Evolutionary conservation across 2,888 invertebrate genomes (phyloP).

Genomic region (Choristoneura rosaceana): DNA sequence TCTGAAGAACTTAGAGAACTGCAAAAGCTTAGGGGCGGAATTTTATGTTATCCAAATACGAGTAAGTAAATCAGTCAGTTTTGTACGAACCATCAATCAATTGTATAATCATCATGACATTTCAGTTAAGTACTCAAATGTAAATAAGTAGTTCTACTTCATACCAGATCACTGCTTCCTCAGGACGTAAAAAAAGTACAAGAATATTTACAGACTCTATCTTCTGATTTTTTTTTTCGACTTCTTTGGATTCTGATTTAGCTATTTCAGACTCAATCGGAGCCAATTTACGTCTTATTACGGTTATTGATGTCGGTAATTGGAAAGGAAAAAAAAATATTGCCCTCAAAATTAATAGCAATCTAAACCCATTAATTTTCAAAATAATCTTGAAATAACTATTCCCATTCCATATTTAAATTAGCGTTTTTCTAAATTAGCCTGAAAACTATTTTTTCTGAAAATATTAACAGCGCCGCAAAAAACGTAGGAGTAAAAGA

Average conservation of each 20-base stretch:
- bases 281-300: too few relatives aligned
- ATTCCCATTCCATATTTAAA: not conserved
- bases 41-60: constrained; percentile 1
- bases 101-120: too few relatives aligned
- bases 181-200: too few relatives aligned
- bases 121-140: not conserved
- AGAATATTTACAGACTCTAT: too few relatives aligned
- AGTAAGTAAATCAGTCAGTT: constrained; percentile 5
- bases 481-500: constrained; percentile 13
- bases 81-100: not conserved
- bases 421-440: not conserved
- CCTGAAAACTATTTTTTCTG: not conserved
- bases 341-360: not conserved
- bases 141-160: not conserved
- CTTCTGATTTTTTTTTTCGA: too few relatives aligned
- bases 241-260: too few relatives aligned
- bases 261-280: too few relatives aligned
- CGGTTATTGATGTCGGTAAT: too few relatives aligned
- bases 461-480: constrained; percentile 10
- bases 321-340: not conserved
- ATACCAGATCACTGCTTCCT: too few relatives aligned
- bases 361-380: not conserved
- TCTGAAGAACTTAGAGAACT: not conserved
- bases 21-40: not conserved
- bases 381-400: not conserved